Conservation (phyloP, 2,797 vertebrate species). For the Taenioides sp. region DNA sequence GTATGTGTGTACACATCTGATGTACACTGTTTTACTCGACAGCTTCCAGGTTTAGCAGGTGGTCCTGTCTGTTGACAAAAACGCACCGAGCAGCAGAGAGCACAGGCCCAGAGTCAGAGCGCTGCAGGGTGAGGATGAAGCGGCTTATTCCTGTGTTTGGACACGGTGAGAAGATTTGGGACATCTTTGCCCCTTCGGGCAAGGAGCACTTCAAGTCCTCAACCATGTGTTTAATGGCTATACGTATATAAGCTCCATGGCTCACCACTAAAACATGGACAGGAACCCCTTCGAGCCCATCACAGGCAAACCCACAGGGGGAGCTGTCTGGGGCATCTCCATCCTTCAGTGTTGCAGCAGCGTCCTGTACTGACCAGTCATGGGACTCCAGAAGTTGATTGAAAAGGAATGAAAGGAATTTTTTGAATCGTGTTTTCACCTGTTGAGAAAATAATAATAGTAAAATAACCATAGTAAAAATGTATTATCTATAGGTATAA, state of each 20-base stretch:
- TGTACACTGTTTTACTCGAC: conserved; percentile 17
- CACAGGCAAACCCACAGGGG: conserved; percentile 24
- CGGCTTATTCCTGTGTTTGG: conserved; percentile 91
- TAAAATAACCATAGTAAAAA: too few relatives aligned
- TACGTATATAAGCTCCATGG: conserved; percentile 91
- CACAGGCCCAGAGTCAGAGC: conserved; percentile 49
- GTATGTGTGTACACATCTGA: conserved; percentile 4
- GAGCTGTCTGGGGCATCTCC: conserved; percentile 4
- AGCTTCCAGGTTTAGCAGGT: conserved; percentile 69
- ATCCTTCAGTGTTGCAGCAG: not conserved
- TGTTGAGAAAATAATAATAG: conserved; percentile 56
- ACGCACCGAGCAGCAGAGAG: conserved; percentile 77
- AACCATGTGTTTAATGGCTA: conserved; percentile 84
- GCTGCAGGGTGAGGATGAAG: conserved; percentile 81
- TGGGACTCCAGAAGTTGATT: conserved; percentile 74
- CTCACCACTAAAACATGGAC: conserved; percentile 87
- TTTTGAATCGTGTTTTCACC: conserved; percentile 86
- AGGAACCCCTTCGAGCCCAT: conserved; percentile 43
- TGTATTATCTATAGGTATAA: too few relatives aligned
- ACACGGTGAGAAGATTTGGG: conserved; percentile 83
- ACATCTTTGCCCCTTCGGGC: conserved; percentile 76
- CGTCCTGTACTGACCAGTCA: conserved; percentile 29
- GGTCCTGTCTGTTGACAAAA: conserved; percentile 88
- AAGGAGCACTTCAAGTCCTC: conserved; percentile 83
- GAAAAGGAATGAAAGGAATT: conserved; percentile 88